Evolutionary conservation across 2,888 invertebrate genomes (phyloP), one percentile per base, ranked within the genome.

Genomic region (Chamaedrilus cognettii): DNA sequence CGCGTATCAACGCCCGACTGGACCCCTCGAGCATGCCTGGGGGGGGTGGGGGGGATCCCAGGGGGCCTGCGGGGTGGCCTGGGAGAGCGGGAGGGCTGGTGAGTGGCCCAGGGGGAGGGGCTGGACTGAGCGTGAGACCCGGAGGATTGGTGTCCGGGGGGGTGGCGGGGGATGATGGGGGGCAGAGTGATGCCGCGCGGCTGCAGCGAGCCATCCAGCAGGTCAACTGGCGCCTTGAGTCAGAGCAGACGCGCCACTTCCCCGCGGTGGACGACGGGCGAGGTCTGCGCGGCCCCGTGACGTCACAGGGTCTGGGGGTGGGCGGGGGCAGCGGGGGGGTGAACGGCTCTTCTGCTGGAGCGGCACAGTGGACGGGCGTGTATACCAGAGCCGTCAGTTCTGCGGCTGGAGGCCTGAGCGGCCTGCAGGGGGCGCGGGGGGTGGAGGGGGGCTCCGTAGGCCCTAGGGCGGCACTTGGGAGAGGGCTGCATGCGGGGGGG

Each of bases 1-100:
- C 67, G n/a, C 69, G 68, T 35, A 74, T 71, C 65, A 71, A 71
- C 60, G 26, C 65, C 32, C 58, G 58, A 7, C 23, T 31, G 2
- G 4, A 28, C n/a, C 30, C 28, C 26, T 31, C 31, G n/a, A n/a
- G n/a, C 55, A 28, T n/a, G 19, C 28, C 23, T 31, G 58, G 34
- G 19, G 30, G 30, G 2, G 2, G 31, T 23, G 57, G 33, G 7
- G 33, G 23, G 19, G 2, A 32, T 32, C 31, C 30, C 11, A 30
- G 11, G 23, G 7, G 33, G n/a, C 7, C 58, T 7, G 23, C 28
- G 2, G 58, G 31, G n/a, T 32, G 58, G 23, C 15, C 49, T 19
- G 49, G 11, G 49, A 11, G 19, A 19, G 19, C 15, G 15, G 34
- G 23, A 34, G 23, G 23, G 0, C 1, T 26, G 19, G 33, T 58